Conservation (phyloP, 1,140 invertebrate species). For the Penaeus indicus region DNA sequence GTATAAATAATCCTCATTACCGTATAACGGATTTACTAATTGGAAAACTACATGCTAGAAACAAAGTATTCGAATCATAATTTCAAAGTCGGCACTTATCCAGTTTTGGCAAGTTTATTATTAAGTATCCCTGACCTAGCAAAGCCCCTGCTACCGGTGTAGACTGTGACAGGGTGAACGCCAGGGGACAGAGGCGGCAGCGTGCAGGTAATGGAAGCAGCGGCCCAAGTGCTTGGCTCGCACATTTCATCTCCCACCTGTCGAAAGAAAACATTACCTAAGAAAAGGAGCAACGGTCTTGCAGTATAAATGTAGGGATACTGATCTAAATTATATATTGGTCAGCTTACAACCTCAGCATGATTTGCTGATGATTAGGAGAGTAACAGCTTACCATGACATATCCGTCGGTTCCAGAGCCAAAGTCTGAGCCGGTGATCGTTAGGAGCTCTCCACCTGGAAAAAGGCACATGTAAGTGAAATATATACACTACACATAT, state of each 20-base stretch:
- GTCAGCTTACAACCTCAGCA: no score
- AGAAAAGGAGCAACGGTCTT: no score
- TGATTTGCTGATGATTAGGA: no score
- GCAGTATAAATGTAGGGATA: no score
- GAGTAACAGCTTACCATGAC: not conserved
- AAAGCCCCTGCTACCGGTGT: slow-evolving; percentile 30
- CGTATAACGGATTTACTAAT: no score
- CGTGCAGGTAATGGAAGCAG: not conserved
- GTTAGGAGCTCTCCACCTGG: slow-evolving; percentile 28
- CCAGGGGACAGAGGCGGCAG: slow-evolving; percentile 18
- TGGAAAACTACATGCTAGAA: no score
- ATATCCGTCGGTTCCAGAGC: not conserved
- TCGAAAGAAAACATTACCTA: no score
- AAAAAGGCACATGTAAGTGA: not conserved
- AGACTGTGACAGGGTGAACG: not conserved
- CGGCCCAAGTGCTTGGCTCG: slow-evolving; percentile 1
- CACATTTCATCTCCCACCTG: slow-evolving; percentile 17
- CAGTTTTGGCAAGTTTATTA: no score
- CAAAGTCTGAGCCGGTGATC: slow-evolving; percentile 40
- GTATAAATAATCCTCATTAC: no score
- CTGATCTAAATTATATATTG: no score
- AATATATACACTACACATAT: not conserved
- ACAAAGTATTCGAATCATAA: no score
- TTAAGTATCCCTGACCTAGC: not conserved
- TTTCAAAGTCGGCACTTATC: no score